Evolutionary conservation across 2,888 invertebrate genomes (phyloP).

Genomic region (Pyrochroa serraticornis): DNA sequence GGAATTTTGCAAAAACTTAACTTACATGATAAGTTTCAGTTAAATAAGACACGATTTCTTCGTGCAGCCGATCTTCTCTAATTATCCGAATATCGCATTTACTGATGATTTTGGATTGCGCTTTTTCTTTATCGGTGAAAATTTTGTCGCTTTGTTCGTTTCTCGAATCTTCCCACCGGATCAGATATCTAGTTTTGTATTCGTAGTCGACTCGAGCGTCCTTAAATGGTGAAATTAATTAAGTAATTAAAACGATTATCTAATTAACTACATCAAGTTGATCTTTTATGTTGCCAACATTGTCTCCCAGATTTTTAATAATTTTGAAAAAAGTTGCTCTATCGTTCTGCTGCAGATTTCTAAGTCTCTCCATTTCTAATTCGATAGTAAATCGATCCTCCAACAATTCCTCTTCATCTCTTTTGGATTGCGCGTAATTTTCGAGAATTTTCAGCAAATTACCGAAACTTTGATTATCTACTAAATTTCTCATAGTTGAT

Average conservation of each 20-base stretch:
- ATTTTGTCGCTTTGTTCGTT: constrained; percentile 51
- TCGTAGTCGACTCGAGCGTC: constrained; percentile 44
- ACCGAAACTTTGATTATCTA: constrained; percentile 20
- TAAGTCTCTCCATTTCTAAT: constrained; percentile 38
- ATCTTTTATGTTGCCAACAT: constrained; percentile 41
- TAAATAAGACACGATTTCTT: constrained; percentile 44
- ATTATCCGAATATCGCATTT: constrained; percentile 48
- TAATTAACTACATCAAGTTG: constrained; percentile 40
- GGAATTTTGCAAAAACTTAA: too few species aligned
- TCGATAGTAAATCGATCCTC: constrained; percentile 33
- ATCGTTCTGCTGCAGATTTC: constrained; percentile 28
- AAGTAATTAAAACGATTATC: too few species aligned
- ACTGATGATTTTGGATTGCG: constrained; percentile 44
- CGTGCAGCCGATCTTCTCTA: constrained; percentile 52
- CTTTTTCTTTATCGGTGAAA: constrained; percentile 45
- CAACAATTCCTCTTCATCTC: constrained; percentile 32
- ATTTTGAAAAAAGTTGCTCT: constrained; percentile 14
- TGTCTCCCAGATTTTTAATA: constrained; percentile 30
- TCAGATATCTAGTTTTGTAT: constrained; percentile 46
- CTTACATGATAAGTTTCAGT: background rate
- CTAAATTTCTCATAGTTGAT: constrained; percentile 16
- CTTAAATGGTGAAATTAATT: constrained; percentile 36
- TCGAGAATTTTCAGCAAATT: constrained; percentile 32
- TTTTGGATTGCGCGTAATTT: constrained; percentile 21
- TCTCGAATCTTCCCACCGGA: constrained; percentile 54